Evolutionary conservation across 2,888 invertebrate genomes (phyloP).

Genomic region (Odontocolon sp.): DNA sequence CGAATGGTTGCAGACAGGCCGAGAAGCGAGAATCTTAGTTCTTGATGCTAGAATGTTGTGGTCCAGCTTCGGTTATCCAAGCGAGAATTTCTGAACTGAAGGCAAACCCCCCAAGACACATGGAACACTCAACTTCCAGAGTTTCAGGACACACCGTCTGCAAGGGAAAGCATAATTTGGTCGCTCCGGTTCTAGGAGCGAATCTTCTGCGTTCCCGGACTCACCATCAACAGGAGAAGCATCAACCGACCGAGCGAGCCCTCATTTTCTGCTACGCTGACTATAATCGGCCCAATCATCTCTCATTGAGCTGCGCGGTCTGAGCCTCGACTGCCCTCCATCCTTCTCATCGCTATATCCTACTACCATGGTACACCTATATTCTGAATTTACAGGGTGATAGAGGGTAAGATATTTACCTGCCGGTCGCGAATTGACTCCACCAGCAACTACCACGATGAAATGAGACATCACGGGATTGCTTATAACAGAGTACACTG

Average conservation of each 20-base stretch:
- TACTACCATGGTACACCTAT: not conserved
- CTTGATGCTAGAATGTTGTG: not conserved
- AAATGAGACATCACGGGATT: constrained; percentile 38
- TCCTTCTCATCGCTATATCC: not conserved
- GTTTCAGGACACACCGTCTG: not conserved
- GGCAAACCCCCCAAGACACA: constrained; percentile 12
- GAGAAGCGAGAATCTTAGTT: constrained; percentile 25
- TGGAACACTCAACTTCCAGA: not conserved
- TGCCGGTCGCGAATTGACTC: constrained; percentile 35
- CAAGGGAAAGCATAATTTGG: not conserved
- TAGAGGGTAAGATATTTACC: constrained; percentile 62
- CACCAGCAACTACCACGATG: constrained; percentile 38
- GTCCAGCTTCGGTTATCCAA: constrained; percentile 13
- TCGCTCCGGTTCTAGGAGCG: not conserved
- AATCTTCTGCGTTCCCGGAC: constrained; percentile 7
- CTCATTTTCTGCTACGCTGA: constrained; percentile 74
- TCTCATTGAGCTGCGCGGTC: constrained; percentile 67
- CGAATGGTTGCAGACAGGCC: constrained; percentile 42
- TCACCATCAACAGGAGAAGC: not conserved
- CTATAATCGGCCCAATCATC: constrained; percentile 76
- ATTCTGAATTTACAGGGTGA: no score
- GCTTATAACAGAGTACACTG: not conserved
- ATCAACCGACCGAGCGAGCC: constrained; percentile 37
- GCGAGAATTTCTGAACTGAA: not conserved
- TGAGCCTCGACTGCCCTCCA: not conserved